Evolutionary conservation across 2,113 vertebrate genomes (phyloP).

Genomic region (Petrocephalus microphthalmus): DNA sequence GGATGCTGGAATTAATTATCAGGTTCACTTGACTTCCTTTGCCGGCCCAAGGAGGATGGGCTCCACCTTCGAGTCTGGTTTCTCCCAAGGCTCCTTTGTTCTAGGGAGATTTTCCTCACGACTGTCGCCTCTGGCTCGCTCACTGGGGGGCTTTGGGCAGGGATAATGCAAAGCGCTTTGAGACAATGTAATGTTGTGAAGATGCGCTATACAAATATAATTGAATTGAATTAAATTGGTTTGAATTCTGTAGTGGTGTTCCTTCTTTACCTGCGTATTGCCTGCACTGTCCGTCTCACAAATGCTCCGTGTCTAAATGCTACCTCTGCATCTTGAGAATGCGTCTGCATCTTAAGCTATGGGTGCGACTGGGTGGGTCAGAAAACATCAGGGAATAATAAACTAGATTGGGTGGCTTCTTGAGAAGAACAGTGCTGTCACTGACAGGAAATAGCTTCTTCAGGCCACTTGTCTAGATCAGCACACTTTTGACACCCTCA

Average conservation of each 20-base stretch:
- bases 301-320: neutral
- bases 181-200: too few relatives aligned
- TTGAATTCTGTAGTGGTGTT: neutral
- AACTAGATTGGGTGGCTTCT: neutral
- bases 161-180: too few relatives aligned
- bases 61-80: too few relatives aligned
- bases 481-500: constrained; percentile 38
- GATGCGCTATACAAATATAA: too few relatives aligned
- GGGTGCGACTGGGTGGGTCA: neutral
- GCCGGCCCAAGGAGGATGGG: too few relatives aligned
- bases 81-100: too few relatives aligned
- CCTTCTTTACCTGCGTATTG: neutral
- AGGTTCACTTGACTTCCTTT: neutral
- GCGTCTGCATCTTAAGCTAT: neutral
- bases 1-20: neutral
- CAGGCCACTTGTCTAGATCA: constrained; percentile 53
- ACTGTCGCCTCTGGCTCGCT: too few relatives aligned
- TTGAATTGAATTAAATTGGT: too few relatives aligned
- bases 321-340: neutral
- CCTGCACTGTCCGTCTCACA: neutral
- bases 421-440: constrained; percentile 34
- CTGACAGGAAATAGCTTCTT: constrained; percentile 47
- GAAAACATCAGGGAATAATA: neutral
- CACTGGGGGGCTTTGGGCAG: too few relatives aligned
- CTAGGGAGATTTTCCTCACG: too few relatives aligned